Percentiles rank a stretch among this genome's conserved stretches.
These are phyloP conservation scores for Tenebrosternarchus preto DNA, from an alignment of 2,113 vertebrate genomes.

Conservation along the genomic window DNA sequence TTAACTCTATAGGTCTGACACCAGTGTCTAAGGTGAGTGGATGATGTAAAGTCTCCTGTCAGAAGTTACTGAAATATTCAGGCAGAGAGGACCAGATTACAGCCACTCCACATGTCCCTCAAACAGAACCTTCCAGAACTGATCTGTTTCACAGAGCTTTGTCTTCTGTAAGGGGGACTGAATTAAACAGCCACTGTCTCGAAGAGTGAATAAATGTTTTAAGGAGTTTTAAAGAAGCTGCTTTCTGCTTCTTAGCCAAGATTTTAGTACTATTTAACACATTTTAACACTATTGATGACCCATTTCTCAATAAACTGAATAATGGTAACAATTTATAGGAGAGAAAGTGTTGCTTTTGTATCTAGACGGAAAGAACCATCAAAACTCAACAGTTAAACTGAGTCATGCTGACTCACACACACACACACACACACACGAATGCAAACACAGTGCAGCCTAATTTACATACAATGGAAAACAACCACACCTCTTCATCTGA, in stretches of 20 bases:
- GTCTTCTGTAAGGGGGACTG: too few relatives aligned
- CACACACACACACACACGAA: neutral
- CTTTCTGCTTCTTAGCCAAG: too few relatives aligned
- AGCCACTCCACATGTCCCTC: neutral
- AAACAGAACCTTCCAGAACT: neutral
- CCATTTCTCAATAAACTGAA: too few relatives aligned
- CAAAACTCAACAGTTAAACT: neutral
- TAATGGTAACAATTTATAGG: too few relatives aligned
- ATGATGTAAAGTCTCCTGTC: constrained; percentile 36
- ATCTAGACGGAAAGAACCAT: neutral
- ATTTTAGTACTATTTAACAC: too few relatives aligned
- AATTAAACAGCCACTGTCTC: too few relatives aligned
- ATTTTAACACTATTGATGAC: too few relatives aligned
- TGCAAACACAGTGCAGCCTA: constrained; percentile 1
- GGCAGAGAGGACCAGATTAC: constrained; percentile 38
- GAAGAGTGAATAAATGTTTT: too few relatives aligned
- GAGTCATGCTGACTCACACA: neutral
- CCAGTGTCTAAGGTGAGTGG: neutral
- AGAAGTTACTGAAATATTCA: constrained; percentile 67
- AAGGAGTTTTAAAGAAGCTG: too few relatives aligned
- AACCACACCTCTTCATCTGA: constrained; percentile 1
- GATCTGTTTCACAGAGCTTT: neutral
- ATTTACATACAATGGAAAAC: constrained; percentile 44
- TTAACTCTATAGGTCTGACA: neutral
- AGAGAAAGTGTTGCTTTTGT: too few relatives aligned